Base-by-base conservation (phyloP, 2,113 vertebrate genomes). In the Gallinago undulata region DNA sequence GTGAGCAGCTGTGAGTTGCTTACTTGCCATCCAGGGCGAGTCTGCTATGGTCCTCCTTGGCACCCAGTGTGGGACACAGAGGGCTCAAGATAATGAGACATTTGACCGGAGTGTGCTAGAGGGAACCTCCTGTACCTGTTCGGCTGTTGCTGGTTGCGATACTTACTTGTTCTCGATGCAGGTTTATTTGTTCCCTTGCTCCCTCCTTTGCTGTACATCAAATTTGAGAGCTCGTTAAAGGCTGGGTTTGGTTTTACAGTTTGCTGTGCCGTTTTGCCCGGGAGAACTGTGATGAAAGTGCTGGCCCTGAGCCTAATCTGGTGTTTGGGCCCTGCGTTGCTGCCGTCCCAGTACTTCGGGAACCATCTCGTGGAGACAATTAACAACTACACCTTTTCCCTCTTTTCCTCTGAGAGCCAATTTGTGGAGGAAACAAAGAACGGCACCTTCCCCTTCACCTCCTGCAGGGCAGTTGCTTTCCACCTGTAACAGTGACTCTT, bases 301-400 rank as follows among this genome's bases (percentile, higher is more conserved):
- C 85, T 90, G 90, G 56, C 96, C 47, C 74, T 67, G 56, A 89
- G 90, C 84, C 84, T 93, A 27, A 43, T 84, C 30, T 87, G 57
- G 33, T 90, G 7, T 79, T n/a, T 41, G 75, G 85, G 75, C 75
- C 63, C 39, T 62, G 57, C 2, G 0, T 11, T 94, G 67, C 88
- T 92, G 70, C 90, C 11, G 30, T 95, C 79, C 92, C 88, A 93
- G 75, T 93, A 83, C 75, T 93, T 94, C 2, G 83, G 82, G 94
- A 96, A 95, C 95, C 94, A 90, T 96, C 94, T 97, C 50, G 37
- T 94, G 92, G 90, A 95, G 95, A 93, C 90, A 86, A 83, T 91
- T 94, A 93, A 96, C 78, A 94, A 96, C 53, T 96, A 53, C 92
- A 95, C 50, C 45, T 93, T 88, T 94, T 86, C 53, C 60, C 33